Evolutionary conservation across 2,797 vertebrate genomes (phyloP), one percentile per base, ranked within the genome.

Genomic region (Epinephelus awoara): DNA sequence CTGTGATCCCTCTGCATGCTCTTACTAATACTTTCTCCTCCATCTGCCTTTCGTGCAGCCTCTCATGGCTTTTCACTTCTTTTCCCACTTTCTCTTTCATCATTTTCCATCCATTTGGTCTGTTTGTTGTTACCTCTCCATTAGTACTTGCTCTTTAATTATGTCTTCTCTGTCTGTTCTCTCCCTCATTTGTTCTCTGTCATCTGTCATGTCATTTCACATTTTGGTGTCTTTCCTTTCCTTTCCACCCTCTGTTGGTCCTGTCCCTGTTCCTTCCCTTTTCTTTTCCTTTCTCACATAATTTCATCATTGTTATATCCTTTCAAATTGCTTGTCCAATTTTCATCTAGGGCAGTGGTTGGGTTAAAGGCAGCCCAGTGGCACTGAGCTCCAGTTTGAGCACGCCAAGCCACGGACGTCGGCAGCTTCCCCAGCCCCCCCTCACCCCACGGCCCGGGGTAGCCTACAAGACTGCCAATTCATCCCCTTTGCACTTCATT

Each of bases 351-450:
- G 98, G 96, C 92, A 96, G 97, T 95, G 96, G 97, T 95, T 97
- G 96, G 87, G 96, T 95, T 96, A 97, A 96, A 84, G 96, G 95
- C 93, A 96, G 97, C 95, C 96, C 95, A 72, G 93, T 96, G 95
- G 93, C 94, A 94, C 94, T 96, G 88, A 96, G 95, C 93, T 97
- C 97, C 92, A 96, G 95, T 94, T 96, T 96, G 93, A 97, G 97
- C 95, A 97, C 96, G 76, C 96, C 98, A 2, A 97, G 96, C 93
- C 96, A 95, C 5, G 97, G 97, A 80, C 97, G 97, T 89, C 97
- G 98, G 91, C 97, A 98, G 95, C 97, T 99, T 83, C 98, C 98
- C 72, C 97, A 97, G 96, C 98, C 96, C 69, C 97, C 97, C 52
- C 94, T 96, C 85, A 97, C 96, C 75, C 97, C 97, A 5, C 96